Evolutionary conservation across 2,888 invertebrate genomes (phyloP).

Genomic region (Abrostola triplasia): DNA sequence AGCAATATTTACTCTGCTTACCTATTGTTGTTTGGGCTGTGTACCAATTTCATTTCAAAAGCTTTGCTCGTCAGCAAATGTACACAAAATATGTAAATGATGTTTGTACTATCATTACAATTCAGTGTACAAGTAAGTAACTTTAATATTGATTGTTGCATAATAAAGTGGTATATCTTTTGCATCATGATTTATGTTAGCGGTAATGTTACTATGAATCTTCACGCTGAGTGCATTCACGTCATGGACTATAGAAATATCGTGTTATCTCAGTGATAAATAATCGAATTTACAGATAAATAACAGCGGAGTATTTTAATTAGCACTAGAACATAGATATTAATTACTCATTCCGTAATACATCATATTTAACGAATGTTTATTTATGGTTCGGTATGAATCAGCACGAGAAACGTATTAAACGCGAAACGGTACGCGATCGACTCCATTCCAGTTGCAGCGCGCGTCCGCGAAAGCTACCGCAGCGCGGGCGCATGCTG

Average conservation of each 20-base stretch:
- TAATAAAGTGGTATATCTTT: constrained; percentile 15
- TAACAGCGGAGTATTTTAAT: constrained; percentile 40
- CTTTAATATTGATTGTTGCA: constrained; percentile 1
- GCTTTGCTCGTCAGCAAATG: constrained; percentile 21
- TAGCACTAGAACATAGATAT: constrained; percentile 35
- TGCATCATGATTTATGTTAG: constrained; percentile 6
- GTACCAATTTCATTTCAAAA: constrained; percentile 42
- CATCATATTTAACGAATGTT: constrained; percentile 60
- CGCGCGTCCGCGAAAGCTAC: constrained; percentile 73
- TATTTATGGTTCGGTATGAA: constrained; percentile 65
- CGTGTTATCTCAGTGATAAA: constrained; percentile 28
- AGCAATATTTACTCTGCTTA: constrained; percentile 42
- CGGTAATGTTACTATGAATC: constrained; percentile 10
- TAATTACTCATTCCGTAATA: constrained; percentile 54
- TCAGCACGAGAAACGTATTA: constrained; percentile 64
- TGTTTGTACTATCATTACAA: constrained; percentile 14
- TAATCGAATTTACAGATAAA: constrained; percentile 34
- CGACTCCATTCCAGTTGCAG: constrained; percentile 68
- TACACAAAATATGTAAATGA: constrained; percentile 23
- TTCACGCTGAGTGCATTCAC: constrained; percentile 31
- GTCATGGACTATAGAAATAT: constrained; percentile 39
- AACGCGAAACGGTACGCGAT: constrained; percentile 70
- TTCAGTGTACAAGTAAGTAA: constrained; percentile 13
- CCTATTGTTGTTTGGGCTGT: constrained; percentile 30
- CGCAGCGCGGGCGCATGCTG: constrained; percentile 68